These are phyloP conservation scores for Octodon degus DNA, from an alignment of 2,113 vertebrate genomes.

Conservation along the genomic window DNA sequence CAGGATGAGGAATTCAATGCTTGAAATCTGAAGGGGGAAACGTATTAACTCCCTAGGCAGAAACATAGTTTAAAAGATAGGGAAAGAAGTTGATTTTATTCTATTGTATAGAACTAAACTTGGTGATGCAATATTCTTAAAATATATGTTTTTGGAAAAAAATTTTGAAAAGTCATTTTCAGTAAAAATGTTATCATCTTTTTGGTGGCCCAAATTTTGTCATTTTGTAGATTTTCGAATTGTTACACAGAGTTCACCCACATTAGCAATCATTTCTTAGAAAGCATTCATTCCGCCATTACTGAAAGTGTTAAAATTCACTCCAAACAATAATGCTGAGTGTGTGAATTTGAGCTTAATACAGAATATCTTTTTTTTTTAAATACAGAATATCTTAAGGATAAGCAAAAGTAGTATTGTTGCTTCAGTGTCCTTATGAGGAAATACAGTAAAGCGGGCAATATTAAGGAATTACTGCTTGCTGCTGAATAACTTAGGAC, in stretches of 20 bases:
- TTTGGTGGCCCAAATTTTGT: background rate
- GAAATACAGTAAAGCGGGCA: background rate
- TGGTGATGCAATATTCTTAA: background rate
- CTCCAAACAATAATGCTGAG: background rate
- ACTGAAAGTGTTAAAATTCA: conserved; percentile 5
- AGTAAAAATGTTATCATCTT: background rate
- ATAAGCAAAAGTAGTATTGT: background rate
- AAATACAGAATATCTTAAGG: background rate
- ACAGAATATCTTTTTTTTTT: background rate
- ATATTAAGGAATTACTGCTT: background rate
- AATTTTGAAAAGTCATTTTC: conserved; percentile 29
- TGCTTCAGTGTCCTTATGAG: background rate
- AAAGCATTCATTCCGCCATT: background rate
- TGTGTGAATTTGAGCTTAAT: background rate
- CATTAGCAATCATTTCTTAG: conserved; percentile 15
- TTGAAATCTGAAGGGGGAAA: background rate
- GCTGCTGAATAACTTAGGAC: background rate
- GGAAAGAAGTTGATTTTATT: background rate
- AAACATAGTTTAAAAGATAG: background rate
- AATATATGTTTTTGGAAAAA: conserved; percentile 6
- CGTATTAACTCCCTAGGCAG: background rate
- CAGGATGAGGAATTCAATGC: background rate
- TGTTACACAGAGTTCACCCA: background rate
- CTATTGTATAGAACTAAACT: background rate
- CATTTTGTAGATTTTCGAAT: conserved; percentile 33